These are phyloP conservation scores for Xiphophorus birchmanni DNA, from an alignment of 2,797 vertebrate genomes.

Conservation along the genomic window DNA sequence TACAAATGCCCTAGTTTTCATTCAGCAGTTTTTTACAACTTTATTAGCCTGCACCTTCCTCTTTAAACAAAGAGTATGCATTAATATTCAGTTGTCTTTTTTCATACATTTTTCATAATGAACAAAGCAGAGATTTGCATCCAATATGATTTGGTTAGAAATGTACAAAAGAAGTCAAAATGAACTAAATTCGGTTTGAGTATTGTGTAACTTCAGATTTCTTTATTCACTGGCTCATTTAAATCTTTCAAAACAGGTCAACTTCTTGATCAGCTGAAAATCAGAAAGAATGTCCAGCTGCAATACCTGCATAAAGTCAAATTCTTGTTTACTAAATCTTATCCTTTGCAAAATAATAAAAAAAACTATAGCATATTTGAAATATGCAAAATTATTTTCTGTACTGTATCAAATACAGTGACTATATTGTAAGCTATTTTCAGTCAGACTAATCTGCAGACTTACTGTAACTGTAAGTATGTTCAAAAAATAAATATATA, in stretches of 20 bases:
- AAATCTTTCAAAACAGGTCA: neutral
- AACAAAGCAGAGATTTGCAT: neutral
- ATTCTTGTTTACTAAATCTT: neutral
- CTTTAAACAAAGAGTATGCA: neutral
- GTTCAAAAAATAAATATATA: neutral
- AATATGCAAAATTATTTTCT: neutral
- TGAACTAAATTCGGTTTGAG: neutral
- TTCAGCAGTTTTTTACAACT: slow-evolving; percentile 38
- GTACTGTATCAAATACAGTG: neutral
- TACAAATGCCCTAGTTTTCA: slow-evolving; percentile 13
- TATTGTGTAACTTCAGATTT: neutral
- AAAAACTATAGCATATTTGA: neutral
- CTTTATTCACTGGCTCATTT: neutral
- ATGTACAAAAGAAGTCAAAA: neutral
- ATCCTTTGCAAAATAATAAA: neutral
- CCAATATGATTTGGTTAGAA: neutral
- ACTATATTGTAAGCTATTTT: neutral
- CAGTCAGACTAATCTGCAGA: neutral
- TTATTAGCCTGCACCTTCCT: neutral
- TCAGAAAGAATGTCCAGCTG: neutral
- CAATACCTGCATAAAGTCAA: neutral
- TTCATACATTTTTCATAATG: neutral
- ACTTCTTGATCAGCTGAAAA: neutral
- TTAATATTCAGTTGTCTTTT: neutral
- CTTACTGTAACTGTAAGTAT: neutral